phyloP scores from a whole-genome alignment of 2,113 vertebrate species.

The Podocnemis expansa region DNA sequence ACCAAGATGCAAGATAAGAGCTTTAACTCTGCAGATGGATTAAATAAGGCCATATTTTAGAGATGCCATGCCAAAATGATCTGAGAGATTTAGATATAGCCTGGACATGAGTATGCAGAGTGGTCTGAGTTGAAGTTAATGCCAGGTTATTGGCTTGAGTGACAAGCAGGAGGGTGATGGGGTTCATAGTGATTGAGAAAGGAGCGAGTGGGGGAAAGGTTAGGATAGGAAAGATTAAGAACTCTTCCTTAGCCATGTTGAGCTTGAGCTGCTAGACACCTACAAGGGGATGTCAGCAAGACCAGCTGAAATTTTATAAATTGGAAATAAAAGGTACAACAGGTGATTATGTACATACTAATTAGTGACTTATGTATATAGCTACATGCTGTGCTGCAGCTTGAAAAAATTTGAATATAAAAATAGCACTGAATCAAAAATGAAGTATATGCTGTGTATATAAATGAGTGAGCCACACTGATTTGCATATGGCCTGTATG shows the following conservation, averaged over 20 bases:
- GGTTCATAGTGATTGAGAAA: not conserved
- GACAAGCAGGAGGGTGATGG: not conserved
- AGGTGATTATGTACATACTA: not conserved
- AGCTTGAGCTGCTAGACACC: not conserved
- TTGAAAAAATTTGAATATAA: not conserved
- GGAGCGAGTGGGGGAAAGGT: not conserved
- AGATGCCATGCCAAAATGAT: not conserved
- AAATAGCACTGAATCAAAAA: not conserved
- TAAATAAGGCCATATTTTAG: not conserved
- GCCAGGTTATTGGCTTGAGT: not conserved
- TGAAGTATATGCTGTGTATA: not conserved
- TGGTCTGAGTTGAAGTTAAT: not conserved
- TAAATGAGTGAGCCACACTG: not conserved
- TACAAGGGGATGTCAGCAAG: not conserved
- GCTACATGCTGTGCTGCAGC: rapidly evolving
- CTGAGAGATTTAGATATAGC: not conserved
- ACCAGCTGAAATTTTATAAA: not conserved
- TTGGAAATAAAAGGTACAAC: slow-evolving; percentile 9
- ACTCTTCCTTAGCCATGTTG: not conserved
- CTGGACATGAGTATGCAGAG: not conserved
- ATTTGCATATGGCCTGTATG: not conserved
- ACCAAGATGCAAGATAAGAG: not conserved
- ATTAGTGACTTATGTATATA: not conserved
- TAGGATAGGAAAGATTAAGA: not conserved
- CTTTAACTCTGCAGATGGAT: not conserved